Percentiles rank a stretch among this genome's conserved stretches.
Evolutionary conservation across 2,888 invertebrate species (phyloP).

Genomic region (Ethmia dodecea): DNA sequence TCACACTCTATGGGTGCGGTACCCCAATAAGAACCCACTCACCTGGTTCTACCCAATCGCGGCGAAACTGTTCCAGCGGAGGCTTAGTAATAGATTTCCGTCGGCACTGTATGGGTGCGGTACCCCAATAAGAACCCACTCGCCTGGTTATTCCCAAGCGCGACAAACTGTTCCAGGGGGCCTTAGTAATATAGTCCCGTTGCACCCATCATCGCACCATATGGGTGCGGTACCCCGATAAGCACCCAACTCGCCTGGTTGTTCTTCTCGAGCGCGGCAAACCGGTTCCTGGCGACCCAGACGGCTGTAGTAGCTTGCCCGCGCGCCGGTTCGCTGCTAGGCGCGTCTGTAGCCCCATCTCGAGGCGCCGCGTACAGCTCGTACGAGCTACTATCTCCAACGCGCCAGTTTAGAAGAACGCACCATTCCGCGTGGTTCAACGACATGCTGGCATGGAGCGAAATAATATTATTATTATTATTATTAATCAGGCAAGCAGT

Average conservation of each 20-base stretch:
- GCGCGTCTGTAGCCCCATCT: slow-evolving; percentile 71
- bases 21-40: slow-evolving; percentile 80
- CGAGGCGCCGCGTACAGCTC: slow-evolving; percentile 95
- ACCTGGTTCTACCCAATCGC: too few relatives aligned
- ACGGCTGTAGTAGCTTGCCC: slow-evolving; percentile 92
- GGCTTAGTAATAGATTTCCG: too few relatives aligned
- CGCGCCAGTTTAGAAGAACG: slow-evolving; percentile 87
- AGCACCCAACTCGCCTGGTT: slow-evolving; percentile 81
- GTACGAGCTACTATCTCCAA: slow-evolving; percentile 94
- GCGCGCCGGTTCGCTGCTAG: slow-evolving; percentile 79
- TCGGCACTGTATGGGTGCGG: too few relatives aligned
- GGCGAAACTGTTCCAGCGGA: too few relatives aligned
- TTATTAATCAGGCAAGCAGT: too few relatives aligned
- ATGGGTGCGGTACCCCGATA: too few relatives aligned
- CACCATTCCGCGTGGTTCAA: slow-evolving; percentile 98
- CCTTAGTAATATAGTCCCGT: too few relatives aligned
- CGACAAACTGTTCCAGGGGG: too few relatives aligned
- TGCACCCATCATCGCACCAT: too few relatives aligned
- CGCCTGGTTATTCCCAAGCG: too few relatives aligned
- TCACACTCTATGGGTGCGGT: slow-evolving; percentile 94
- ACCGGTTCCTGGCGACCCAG: slow-evolving; percentile 96
- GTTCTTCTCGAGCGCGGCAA: slow-evolving; percentile 96
- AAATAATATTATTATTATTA: too few relatives aligned
- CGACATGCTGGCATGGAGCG: slow-evolving; percentile 89
- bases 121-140: too few relatives aligned